Percentiles rank a stretch among this genome's conserved stretches.
These are phyloP conservation scores for Chelon auratus DNA, from an alignment of 2,797 vertebrate species.

Conservation along the genomic window DNA sequence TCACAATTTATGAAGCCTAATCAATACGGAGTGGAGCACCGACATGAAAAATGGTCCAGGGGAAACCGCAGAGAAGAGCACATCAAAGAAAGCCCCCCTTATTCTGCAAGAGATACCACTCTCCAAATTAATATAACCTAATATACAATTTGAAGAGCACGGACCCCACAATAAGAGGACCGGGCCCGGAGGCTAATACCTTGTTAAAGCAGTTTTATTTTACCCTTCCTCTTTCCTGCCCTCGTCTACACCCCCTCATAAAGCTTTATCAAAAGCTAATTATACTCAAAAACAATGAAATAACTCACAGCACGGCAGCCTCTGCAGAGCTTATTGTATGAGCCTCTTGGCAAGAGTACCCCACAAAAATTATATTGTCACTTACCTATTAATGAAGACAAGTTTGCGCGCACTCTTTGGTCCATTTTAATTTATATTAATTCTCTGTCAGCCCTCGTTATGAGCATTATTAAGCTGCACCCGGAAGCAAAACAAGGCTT, in stretches of 20 bases:
- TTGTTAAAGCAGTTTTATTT: slow-evolving; percentile 67
- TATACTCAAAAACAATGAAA: slow-evolving; percentile 74
- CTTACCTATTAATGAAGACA: slow-evolving; percentile 84
- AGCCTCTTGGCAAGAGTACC: slow-evolving; percentile 62
- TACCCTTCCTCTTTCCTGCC: slow-evolving; percentile 56
- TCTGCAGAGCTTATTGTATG: slow-evolving; percentile 40
- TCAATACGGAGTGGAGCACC: slow-evolving; percentile 82
- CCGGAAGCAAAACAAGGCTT: slow-evolving; percentile 74
- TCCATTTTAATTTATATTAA: slow-evolving; percentile 85
- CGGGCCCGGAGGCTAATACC: slow-evolving; percentile 53
- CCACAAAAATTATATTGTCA: slow-evolving; percentile 79
- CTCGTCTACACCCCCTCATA: slow-evolving; percentile 47
- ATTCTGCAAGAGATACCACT: slow-evolving; percentile 58
- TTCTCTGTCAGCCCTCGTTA: slow-evolving; percentile 82
- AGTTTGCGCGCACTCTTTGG: slow-evolving; percentile 77
- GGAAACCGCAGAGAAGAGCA: slow-evolving; percentile 46
- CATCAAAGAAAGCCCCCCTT: slow-evolving; percentile 44
- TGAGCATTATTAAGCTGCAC: slow-evolving; percentile 77
- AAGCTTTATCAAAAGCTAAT: slow-evolving; percentile 75
- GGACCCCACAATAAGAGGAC: slow-evolving; percentile 37
- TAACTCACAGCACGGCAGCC: slow-evolving; percentile 65
- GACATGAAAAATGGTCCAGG: slow-evolving; percentile 69
- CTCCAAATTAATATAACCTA: slow-evolving; percentile 66
- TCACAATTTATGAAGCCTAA: slow-evolving; percentile 82
- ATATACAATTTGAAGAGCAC: slow-evolving; percentile 54